A percentile compares a stretch with the other conserved stretches of the same genome.
These are phyloP conservation scores for Candoia aspera DNA, from an alignment of 2,113 vertebrate species.

Conservation along the genomic window DNA sequence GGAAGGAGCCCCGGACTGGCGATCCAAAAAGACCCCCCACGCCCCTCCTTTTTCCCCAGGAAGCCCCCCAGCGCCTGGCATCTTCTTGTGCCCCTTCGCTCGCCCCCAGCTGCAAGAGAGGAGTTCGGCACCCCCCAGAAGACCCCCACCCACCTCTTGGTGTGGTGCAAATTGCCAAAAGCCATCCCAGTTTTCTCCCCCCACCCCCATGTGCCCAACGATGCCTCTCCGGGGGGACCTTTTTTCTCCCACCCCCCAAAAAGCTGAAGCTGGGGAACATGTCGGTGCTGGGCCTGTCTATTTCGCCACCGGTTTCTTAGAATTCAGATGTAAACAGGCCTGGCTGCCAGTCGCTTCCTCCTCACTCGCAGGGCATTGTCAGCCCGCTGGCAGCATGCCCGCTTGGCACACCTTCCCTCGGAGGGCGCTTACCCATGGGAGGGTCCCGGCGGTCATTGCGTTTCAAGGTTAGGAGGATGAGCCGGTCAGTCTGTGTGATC, in stretches of 20 bases:
- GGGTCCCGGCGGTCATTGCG: too few species aligned
- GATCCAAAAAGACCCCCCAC: background rate
- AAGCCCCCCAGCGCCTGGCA: too few species aligned
- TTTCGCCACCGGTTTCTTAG: background rate
- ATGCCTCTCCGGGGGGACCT: background rate
- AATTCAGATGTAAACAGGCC: background rate
- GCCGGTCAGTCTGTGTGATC: too few species aligned
- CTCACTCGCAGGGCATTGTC: background rate
- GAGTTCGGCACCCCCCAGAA: background rate
- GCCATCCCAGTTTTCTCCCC: background rate
- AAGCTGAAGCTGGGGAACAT: background rate
- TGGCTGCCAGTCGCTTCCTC: background rate
- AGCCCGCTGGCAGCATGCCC: background rate
- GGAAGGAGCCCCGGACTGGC: background rate
- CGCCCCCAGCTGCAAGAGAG: background rate
- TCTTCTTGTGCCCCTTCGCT: background rate
- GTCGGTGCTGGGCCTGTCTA: background rate
- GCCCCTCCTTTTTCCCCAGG: background rate
- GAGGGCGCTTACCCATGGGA: background rate
- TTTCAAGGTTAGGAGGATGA: background rate
- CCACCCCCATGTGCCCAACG: background rate
- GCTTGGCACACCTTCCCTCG: background rate
- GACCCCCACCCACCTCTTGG: too few species aligned
- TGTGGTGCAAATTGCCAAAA: background rate
- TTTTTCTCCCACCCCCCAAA: background rate